phyloP scores from a whole-genome alignment of 2,888 invertebrate species.

The Ochlodes sylvanus region DNA sequence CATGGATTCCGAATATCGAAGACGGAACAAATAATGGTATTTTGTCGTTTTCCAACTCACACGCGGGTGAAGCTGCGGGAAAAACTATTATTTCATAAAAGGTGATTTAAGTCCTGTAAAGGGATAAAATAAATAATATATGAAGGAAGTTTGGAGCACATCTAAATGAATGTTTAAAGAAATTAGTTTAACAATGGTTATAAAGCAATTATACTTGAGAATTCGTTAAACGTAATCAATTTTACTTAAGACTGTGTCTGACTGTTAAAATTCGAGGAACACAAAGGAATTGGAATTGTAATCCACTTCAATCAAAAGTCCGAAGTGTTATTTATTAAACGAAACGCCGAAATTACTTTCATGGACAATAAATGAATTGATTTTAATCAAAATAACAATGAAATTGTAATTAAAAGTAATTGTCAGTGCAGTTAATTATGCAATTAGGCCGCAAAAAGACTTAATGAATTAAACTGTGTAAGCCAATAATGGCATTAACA shows the following conservation, averaged over 20 bases:
- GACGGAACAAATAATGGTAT: no score
- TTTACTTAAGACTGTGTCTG: slow-evolving; percentile 13
- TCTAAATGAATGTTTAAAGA: not conserved
- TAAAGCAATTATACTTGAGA: not conserved
- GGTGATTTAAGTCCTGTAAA: no score
- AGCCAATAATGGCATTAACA: slow-evolving; percentile 25
- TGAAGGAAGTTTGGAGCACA: not conserved
- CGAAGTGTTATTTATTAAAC: slow-evolving; percentile 23
- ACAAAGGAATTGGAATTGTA: slow-evolving; percentile 29
- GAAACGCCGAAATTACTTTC: slow-evolving; percentile 20
- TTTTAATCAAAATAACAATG: slow-evolving; percentile 30
- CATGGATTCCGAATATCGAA: no score
- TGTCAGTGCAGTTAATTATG: slow-evolving; percentile 29
- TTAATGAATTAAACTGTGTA: slow-evolving; percentile 29
- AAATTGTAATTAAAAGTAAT: slow-evolving; percentile 30
- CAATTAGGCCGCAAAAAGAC: slow-evolving; percentile 25
- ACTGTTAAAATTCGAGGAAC: slow-evolving; percentile 28
- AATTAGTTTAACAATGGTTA: not conserved
- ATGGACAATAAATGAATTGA: slow-evolving; percentile 25
- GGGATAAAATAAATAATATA: no score
- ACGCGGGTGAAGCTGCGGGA: no score
- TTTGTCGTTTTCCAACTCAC: no score
- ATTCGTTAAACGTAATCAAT: slow-evolving; percentile 23
- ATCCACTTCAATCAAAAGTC: slow-evolving; percentile 27
- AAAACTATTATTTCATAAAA: no score